Evolutionary conservation across 1,140 invertebrate genomes (phyloP).

Genomic region (Myzus persicae): DNA sequence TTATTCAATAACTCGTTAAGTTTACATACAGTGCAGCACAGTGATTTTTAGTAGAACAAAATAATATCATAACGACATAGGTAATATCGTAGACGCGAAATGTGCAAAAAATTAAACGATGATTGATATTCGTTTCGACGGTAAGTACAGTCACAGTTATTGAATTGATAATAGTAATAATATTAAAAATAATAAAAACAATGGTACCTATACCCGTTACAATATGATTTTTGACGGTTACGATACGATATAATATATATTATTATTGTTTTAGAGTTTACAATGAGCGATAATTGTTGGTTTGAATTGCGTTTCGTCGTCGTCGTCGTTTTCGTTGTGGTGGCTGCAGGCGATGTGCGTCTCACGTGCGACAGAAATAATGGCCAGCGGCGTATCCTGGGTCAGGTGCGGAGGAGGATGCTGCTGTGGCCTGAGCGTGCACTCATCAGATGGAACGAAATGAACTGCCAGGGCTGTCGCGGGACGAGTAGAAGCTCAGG

Average conservation of each 20-base stretch:
- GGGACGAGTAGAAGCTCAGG: constrained; percentile 69
- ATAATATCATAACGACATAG: not conserved
- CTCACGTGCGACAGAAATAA: constrained; percentile 48
- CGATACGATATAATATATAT: not conserved
- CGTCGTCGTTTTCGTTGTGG: not conserved
- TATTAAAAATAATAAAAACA: not conserved
- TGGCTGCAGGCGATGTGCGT: not conserved
- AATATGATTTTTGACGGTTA: not conserved
- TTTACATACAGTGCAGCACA: too few species aligned
- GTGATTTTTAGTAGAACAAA: not conserved
- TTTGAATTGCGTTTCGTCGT: constrained; percentile 28
- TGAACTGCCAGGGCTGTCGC: constrained; percentile 60
- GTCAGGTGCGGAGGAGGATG: not conserved
- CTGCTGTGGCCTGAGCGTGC: constrained; percentile 45
- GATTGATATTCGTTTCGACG: not conserved
- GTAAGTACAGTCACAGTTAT: not conserved
- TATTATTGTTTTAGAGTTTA: constrained; percentile 39
- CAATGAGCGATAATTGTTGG: constrained; percentile 53
- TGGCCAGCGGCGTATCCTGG: constrained; percentile 46
- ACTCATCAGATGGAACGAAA: constrained; percentile 61
- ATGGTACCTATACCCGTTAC: not conserved
- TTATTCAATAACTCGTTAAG: not conserved
- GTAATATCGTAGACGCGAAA: not conserved
- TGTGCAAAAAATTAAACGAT: not conserved
- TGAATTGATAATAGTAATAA: not conserved